Evolutionary conservation across 2,113 vertebrate genomes (phyloP).

Genomic region (Drymodes brunneopygia): DNA sequence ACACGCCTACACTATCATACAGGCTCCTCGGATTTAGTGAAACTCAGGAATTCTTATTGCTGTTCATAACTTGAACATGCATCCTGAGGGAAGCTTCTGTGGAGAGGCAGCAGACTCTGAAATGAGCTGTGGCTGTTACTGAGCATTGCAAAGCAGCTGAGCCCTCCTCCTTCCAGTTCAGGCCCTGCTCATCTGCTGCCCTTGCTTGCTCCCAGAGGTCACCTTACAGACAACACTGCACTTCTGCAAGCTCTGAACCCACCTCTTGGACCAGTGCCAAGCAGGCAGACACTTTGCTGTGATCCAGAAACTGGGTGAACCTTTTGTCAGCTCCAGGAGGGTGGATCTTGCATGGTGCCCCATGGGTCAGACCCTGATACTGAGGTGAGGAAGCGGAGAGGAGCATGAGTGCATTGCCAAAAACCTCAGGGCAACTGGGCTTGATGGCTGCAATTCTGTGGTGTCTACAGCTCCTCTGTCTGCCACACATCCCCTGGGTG

Average conservation of each 20-base stretch:
- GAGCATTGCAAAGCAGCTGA: not conserved
- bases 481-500: not conserved
- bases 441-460: not conserved
- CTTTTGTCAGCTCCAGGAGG: not conserved
- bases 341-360: not conserved
- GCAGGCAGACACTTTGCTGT: not conserved
- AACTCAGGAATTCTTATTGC: not conserved
- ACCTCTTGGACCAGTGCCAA: not conserved
- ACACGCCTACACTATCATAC: not conserved
- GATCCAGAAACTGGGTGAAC: not conserved
- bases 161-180: not conserved
- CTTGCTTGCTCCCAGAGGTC: not conserved
- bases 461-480: not conserved
- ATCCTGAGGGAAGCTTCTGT: not conserved
- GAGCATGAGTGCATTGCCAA: rapidly evolving
- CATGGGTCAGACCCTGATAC: not conserved
- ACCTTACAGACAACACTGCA: not conserved
- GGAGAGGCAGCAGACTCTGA: not conserved
- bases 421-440: not conserved
- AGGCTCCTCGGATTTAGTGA: not conserved
- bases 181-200: not conserved
- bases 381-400: not conserved
- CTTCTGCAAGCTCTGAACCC: not conserved
- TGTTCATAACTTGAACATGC: not conserved
- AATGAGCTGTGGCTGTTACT: not conserved